Conservation (phyloP, 2,888 invertebrate genomes). For the Harmothoe impar region DNA sequence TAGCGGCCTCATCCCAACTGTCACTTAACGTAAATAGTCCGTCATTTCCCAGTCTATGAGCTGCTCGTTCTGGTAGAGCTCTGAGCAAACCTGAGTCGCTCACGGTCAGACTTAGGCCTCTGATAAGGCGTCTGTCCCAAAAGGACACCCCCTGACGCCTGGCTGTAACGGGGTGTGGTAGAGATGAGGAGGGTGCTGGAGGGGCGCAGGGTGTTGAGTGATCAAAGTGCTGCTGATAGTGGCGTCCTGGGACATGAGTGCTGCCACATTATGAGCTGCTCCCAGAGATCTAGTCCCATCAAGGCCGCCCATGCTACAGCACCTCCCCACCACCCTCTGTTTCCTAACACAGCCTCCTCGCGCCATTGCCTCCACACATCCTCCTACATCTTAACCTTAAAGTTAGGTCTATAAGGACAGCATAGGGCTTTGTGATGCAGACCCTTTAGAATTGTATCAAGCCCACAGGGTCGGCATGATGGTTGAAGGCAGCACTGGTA, state of each 20-base stretch:
- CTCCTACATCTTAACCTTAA: no score
- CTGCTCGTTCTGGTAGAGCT: not conserved
- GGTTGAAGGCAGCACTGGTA: no score
- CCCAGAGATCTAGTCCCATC: not conserved
- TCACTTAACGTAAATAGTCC: slow-evolving; percentile 24
- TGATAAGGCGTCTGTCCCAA: not conserved
- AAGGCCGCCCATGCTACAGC: no score
- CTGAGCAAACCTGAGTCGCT: not conserved
- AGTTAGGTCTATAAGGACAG: no score
- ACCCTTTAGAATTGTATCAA: no score
- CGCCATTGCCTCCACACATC: no score
- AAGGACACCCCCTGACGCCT: no score
- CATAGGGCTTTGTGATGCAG: no score
- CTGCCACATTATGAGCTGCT: not conserved
- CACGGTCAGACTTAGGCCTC: not conserved
- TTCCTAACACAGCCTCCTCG: no score
- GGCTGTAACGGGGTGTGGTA: no score
- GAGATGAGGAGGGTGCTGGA: not conserved
- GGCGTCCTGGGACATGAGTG: slow-evolving; percentile 29
- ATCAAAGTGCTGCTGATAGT: not conserved
- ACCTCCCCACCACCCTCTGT: no score
- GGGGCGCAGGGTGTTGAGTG: not conserved
- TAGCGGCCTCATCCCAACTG: not conserved
- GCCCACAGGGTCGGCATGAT: no score
- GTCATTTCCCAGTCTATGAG: not conserved